A percentile compares a stretch with the other conserved stretches of the same genome.
Conservation (phyloP, 2,888 invertebrate species). For the Hipparchia semele region DNA sequence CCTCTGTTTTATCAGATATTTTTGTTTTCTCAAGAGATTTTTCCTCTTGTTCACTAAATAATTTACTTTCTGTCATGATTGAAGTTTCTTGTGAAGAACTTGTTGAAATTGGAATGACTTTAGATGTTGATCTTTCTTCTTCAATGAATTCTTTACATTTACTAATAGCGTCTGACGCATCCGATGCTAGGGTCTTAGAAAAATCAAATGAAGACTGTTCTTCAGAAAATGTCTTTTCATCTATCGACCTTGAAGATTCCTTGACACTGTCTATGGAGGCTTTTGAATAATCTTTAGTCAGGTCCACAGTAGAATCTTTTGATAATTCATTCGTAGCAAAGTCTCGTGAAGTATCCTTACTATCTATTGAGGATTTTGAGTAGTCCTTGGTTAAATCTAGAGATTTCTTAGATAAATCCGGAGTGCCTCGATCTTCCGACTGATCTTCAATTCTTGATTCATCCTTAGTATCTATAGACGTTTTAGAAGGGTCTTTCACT, state of each 20-base stretch:
- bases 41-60: constrained; percentile 68
- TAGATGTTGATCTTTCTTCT: constrained; percentile 68
- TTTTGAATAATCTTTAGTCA: constrained; percentile 75
- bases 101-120: constrained; percentile 59
- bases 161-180: constrained; percentile 71
- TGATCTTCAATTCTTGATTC: constrained; percentile 67
- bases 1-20: constrained; percentile 54
- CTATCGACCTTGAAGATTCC: constrained; percentile 74
- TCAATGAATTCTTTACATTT: constrained; percentile 71
- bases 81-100: constrained; percentile 75
- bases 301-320: constrained; percentile 77
- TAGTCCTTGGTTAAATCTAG: constrained; percentile 76
- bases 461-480: constrained; percentile 71
- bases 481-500: constrained; percentile 73
- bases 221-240: constrained; percentile 78
- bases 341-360: constrained; percentile 78
- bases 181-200: constrained; percentile 78
- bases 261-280: constrained; percentile 76
- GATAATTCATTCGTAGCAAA: constrained; percentile 78
- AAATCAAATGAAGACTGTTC: constrained; percentile 77
- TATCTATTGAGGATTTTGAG: constrained; percentile 78
- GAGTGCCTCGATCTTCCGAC: constrained; percentile 69
- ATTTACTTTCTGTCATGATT: constrained; percentile 70
- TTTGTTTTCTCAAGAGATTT: constrained; percentile 59
- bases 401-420: constrained; percentile 77